A percentile compares a stretch with the other conserved stretches of the same genome.
These are phyloP conservation scores for Onychostoma macrolepis DNA, from an alignment of 2,113 vertebrate species.

Conservation along the genomic window DNA sequence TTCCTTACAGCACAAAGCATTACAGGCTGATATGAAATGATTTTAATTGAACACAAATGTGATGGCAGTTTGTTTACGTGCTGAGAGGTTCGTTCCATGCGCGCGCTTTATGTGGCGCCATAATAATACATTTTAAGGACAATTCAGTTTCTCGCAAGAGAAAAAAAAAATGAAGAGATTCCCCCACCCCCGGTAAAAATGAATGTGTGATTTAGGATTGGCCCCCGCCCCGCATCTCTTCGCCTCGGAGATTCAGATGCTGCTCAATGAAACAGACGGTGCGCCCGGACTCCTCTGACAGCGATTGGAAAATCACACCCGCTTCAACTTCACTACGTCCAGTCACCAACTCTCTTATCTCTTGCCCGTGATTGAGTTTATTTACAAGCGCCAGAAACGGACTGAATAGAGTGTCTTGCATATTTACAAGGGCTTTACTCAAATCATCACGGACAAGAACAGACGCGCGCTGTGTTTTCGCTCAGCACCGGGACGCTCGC, in stretches of 20 bases:
- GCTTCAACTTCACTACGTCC: slow-evolving; percentile 73
- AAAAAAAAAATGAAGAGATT: slow-evolving; percentile 71
- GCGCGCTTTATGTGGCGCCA: background rate
- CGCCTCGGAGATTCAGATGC: slow-evolving; percentile 80
- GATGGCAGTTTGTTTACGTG: slow-evolving; percentile 44
- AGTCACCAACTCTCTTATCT: slow-evolving; percentile 71
- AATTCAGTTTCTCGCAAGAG: slow-evolving; percentile 66
- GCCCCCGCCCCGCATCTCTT: slow-evolving; percentile 70
- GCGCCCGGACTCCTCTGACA: slow-evolving; percentile 83
- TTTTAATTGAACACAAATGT: slow-evolving; percentile 37
- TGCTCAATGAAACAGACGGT: slow-evolving; percentile 80
- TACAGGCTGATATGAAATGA: background rate
- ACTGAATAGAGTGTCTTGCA: background rate
- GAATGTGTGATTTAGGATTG: slow-evolving; percentile 70
- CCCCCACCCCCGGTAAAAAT: slow-evolving; percentile 62
- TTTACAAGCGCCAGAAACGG: background rate
- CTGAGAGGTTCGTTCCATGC: background rate
- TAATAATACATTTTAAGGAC: slow-evolving; percentile 64
- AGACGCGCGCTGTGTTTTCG: slow-evolving; percentile 12
- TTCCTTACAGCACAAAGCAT: background rate
- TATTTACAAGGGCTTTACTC: slow-evolving; percentile 21
- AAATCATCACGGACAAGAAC: background rate
- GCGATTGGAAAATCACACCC: slow-evolving; percentile 73
- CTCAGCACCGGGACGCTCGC: slow-evolving; percentile 20
- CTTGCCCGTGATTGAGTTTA: background rate